These are phyloP conservation scores for Prionchulus punctatus DNA, from an alignment of 2,888 invertebrate genomes.

Conservation along the genomic window DNA sequence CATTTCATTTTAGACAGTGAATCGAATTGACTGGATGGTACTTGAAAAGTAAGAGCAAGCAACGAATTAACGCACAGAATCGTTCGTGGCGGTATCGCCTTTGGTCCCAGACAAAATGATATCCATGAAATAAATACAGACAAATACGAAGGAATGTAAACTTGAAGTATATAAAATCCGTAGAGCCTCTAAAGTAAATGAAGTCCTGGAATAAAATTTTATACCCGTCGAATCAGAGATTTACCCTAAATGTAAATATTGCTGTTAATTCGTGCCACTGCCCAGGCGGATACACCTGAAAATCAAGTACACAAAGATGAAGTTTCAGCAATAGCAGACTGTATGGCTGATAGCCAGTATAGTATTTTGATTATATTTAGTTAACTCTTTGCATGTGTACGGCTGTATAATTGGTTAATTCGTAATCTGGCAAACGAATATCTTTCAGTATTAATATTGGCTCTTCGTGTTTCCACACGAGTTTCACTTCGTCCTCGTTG, in stretches of 20 bases:
- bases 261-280: slow-evolving; percentile 30
- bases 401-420: slow-evolving; percentile 24
- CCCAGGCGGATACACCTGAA: slow-evolving; percentile 25
- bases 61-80: slow-evolving; percentile 31
- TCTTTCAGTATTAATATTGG: slow-evolving; percentile 29
- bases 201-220: too few species aligned
- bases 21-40: slow-evolving; percentile 13
- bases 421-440: slow-evolving; percentile 30
- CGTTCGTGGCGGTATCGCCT: slow-evolving; percentile 28
- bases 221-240: too few species aligned
- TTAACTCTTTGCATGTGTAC: slow-evolving; percentile 20
- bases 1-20: too few species aligned
- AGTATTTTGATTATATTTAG: too few species aligned
- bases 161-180: slow-evolving; percentile 29
- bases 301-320: background rate
- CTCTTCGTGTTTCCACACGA: slow-evolving; percentile 25
- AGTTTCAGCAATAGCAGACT: background rate
- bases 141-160: slow-evolving; percentile 29
- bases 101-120: slow-evolving; percentile 28
- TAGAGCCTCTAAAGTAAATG: slow-evolving; percentile 30
- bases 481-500: slow-evolving; percentile 25
- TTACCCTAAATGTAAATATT: slow-evolving; percentile 21
- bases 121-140: slow-evolving; percentile 30
- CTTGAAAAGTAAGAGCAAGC: slow-evolving; percentile 18
- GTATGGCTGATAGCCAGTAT: too few species aligned